These are phyloP conservation scores for Trinectes maculatus DNA, from an alignment of 2,113 vertebrate genomes.

Conservation along the genomic window DNA sequence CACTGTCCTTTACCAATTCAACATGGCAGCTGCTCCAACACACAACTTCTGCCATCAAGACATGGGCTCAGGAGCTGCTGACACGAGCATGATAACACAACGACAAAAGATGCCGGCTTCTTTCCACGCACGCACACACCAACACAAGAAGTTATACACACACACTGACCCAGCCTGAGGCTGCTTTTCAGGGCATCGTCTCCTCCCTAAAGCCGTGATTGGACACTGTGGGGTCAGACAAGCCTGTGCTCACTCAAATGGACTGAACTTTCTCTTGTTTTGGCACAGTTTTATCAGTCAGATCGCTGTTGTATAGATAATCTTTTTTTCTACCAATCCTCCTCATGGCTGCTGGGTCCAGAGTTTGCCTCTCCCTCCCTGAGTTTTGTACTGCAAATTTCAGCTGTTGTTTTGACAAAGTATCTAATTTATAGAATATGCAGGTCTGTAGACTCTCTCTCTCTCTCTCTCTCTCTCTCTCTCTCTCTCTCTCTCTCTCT, in stretches of 20 bases:
- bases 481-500: too few species aligned
- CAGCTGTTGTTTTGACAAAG: constrained; percentile 44
- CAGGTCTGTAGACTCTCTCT: constrained; percentile 71
- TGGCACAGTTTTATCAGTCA: constrained; percentile 43
- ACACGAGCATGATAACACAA: constrained; percentile 78
- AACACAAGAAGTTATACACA: constrained; percentile 4
- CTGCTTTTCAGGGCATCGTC: constrained; percentile 36
- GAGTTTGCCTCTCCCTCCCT: constrained; percentile 37
- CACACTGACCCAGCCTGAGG: constrained; percentile 39
- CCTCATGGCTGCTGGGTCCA: constrained; percentile 65
- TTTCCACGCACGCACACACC: constrained; percentile 21
- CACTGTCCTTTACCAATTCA: constrained; percentile 83
- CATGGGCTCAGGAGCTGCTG: constrained; percentile 88
- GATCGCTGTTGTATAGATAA: constrained; percentile 55
- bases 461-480: too few species aligned
- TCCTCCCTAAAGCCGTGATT: constrained; percentile 25
- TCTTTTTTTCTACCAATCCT: constrained; percentile 62
- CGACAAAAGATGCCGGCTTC: constrained; percentile 4
- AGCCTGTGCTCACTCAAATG: constrained; percentile 33
- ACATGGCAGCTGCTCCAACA: constrained; percentile 90
- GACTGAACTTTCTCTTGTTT: constrained; percentile 38
- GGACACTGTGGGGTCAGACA: constrained; percentile 42
- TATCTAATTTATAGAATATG: constrained; percentile 68
- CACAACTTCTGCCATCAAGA: constrained; percentile 82
- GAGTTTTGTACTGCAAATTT: constrained; percentile 69